These are phyloP conservation scores for Abrostola triplasia DNA, from an alignment of 2,888 invertebrate genomes.

Conservation along the genomic window DNA sequence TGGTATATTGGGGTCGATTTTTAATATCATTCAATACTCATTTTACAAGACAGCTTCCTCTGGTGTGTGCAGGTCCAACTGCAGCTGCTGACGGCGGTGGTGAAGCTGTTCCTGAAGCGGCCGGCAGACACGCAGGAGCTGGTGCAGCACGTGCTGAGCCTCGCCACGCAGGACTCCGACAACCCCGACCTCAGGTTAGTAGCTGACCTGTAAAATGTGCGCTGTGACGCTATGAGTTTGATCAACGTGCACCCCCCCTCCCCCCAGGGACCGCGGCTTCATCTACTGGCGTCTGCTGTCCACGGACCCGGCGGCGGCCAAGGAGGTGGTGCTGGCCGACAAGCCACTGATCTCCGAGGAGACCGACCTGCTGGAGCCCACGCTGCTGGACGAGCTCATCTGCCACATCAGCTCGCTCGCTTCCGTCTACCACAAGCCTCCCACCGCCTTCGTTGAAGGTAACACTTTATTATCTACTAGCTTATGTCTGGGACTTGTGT, in stretches of 20 bases:
- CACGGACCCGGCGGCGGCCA: constrained; percentile 99
- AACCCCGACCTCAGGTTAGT: constrained; percentile 96
- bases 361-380: constrained; percentile 99
- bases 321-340: constrained; percentile 99
- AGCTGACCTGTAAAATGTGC: too few species aligned
- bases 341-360: constrained; percentile 99
- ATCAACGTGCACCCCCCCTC: too few species aligned
- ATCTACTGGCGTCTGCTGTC: constrained; percentile 99
- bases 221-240: too few species aligned
- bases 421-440: constrained; percentile 99
- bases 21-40: constrained; percentile 61
- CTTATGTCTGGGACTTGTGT: too few species aligned
- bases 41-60: too few species aligned
- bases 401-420: constrained; percentile 99
- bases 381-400: constrained; percentile 98
- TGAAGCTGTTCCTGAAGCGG: constrained; percentile 98
- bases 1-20: too few species aligned
- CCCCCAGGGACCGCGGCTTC: constrained; percentile 97
- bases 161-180: constrained; percentile 97
- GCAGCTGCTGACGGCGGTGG: constrained; percentile 98
- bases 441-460: constrained; percentile 99
- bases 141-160: constrained; percentile 97
- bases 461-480: constrained; percentile 59
- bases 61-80: constrained; percentile 92
- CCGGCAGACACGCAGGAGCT: constrained; percentile 99